Evolutionary conservation across 2,797 vertebrate species (phyloP), one percentile per base, ranked within the genome.

Genomic region (Gephyroberyx darwinii): DNA sequence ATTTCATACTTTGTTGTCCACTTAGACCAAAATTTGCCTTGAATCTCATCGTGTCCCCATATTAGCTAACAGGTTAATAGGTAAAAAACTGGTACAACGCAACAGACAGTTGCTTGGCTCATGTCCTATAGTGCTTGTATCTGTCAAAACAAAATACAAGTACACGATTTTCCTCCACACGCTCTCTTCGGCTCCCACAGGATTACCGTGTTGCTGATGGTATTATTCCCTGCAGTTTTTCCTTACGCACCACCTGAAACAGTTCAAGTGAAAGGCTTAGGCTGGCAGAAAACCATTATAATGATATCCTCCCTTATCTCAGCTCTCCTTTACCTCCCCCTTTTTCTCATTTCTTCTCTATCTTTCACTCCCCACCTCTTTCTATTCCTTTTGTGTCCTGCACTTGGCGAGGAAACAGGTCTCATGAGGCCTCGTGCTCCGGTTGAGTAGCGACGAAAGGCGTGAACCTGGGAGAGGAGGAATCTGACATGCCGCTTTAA

Each of bases 371-470:
- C 59, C 43, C 47, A 17, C 14, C 9, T 43, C 39, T 69, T 14
- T 47, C 22, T 56, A 39, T 69, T 30, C 35, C 14, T 43, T 43
- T 43, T 43, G 69, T 45, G 43, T 50, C 50, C 54, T 19, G 30
- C 59, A 69, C 69, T 84, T 87, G 89, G 83, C 86, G 77, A 5
- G 53, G 31, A 43, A 74, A 48, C 19, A 1, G 30, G 54, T 65
- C 76, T 72, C 83, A 73, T 82, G 86, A 87, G 80, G 63, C 54
- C 64, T 86, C 68, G 33, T 71, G 19, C 60, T 86, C 31, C 52
- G 43, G 53, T 65, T 19, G 16, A 72, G 39, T 5, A 63, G 39
- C 62, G 33, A 77, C 52, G 20, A 78, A 67, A 84, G 64, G 59
- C 50, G 77, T 30, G 47, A 39, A 64, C 61, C 35, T 45, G 13